Evolutionary conservation across 2,113 vertebrate genomes (phyloP).

Genomic region (Struthidea cinerea): DNA sequence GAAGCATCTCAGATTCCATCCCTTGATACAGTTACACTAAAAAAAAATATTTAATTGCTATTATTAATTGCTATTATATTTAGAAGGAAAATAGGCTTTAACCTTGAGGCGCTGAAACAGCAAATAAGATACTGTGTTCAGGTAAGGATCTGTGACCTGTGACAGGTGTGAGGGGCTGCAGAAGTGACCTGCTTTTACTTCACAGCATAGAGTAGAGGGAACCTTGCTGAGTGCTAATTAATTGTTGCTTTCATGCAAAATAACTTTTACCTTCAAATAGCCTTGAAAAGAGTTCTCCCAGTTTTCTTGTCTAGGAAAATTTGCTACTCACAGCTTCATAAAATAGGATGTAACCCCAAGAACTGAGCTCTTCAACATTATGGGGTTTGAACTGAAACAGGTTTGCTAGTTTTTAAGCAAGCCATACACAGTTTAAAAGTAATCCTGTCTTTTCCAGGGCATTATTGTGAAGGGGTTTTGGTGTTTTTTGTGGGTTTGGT

Average conservation of each 20-base stretch:
- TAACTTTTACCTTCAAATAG: constrained; percentile 39
- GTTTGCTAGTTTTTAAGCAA: not conserved
- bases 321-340: not conserved
- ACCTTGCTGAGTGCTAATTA: constrained; percentile 57
- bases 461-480: rapidly evolving
- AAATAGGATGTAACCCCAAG: not conserved
- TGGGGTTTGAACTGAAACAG: not conserved
- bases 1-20: not conserved
- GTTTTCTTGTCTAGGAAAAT: not conserved
- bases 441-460: not conserved
- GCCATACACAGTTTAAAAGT: not conserved
- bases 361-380: not conserved
- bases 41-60: not conserved
- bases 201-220: not conserved
- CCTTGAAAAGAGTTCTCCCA: constrained; percentile 23
- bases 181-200: constrained; percentile 28
- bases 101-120: constrained; percentile 54
- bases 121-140: constrained; percentile 30
- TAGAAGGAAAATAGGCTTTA: constrained; percentile 15
- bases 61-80: not conserved
- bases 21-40: not conserved
- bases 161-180: constrained; percentile 21
- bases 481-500: no score
- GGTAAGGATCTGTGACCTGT: constrained; percentile 17
- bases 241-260: constrained; percentile 50